Evolutionary conservation across 2,797 vertebrate species (phyloP).

Genomic region (Dryobates pubescens): DNA sequence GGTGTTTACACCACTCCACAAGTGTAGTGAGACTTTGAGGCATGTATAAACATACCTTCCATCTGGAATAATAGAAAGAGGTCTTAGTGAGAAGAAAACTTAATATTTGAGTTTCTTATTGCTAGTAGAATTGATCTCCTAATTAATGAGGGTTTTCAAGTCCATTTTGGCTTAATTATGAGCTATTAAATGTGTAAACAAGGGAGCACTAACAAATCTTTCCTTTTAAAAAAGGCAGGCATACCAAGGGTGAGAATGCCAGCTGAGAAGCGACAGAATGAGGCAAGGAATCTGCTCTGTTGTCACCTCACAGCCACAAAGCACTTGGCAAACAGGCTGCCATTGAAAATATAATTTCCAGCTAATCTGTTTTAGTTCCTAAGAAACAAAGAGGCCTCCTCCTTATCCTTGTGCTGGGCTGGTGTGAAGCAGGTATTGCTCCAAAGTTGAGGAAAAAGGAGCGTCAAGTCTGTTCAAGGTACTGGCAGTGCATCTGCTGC

Average conservation of each 20-base stretch:
- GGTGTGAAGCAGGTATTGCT: background rate
- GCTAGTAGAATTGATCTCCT: background rate
- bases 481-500: background rate
- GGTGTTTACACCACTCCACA: conserved; percentile 51
- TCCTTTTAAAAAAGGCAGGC: background rate
- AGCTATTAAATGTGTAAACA: conserved; percentile 24
- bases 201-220: background rate
- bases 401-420: background rate
- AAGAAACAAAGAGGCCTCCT: background rate
- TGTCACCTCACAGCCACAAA: background rate
- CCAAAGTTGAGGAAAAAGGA: background rate
- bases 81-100: background rate
- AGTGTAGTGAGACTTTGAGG: conserved; percentile 6
- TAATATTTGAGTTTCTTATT: background rate
- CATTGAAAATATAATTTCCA: background rate
- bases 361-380: background rate
- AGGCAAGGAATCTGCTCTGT: background rate
- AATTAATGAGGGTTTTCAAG: background rate
- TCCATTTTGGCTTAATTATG: background rate
- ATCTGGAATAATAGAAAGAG: background rate
- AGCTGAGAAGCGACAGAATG: background rate
- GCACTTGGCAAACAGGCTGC: background rate
- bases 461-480: background rate
- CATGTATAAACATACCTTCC: conserved; percentile 32
- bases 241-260: background rate